phyloP scores from a whole-genome alignment of 2,113 vertebrate species.

The Campylomormyrus numenius region DNA sequence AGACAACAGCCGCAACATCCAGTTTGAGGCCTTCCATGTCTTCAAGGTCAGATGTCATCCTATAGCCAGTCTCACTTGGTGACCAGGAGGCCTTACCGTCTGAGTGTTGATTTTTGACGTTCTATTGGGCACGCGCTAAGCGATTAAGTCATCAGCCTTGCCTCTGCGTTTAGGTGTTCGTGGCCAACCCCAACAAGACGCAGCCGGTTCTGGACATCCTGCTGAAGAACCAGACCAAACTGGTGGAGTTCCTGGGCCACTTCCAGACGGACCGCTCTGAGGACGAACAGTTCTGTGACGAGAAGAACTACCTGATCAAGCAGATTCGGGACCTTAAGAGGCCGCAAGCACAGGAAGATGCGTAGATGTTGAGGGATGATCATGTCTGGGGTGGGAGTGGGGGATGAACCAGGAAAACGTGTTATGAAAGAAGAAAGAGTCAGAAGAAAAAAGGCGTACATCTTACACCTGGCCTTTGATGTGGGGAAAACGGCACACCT shows the following conservation, averaged over 20 bases:
- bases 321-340: conserved; percentile 95
- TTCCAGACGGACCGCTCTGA: conserved; percentile 92
- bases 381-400: background rate
- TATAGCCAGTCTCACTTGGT: background rate
- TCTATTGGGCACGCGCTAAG: background rate
- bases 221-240: conserved; percentile 92
- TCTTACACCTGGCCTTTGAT: background rate
- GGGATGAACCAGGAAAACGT: conserved; percentile 20
- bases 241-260: conserved; percentile 91
- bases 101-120: no score
- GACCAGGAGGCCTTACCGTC: background rate
- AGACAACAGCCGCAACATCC: conserved; percentile 95
- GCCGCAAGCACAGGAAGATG: conserved; percentile 55
- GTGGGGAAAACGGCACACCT: background rate
- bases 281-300: conserved; percentile 91
- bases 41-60: conserved; percentile 74
- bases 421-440: no score
- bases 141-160: background rate
- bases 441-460: background rate
- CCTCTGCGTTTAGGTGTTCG: conserved; percentile 77
- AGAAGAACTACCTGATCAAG: conserved; percentile 97
- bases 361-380: conserved; percentile 32
- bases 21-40: conserved; percentile 97
- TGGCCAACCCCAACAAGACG: conserved; percentile 94
- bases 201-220: conserved; percentile 95